Evolutionary conservation across 2,113 vertebrate species (phyloP), one percentile per base, ranked within the genome.

Genomic region (Loxodonta africana): DNA sequence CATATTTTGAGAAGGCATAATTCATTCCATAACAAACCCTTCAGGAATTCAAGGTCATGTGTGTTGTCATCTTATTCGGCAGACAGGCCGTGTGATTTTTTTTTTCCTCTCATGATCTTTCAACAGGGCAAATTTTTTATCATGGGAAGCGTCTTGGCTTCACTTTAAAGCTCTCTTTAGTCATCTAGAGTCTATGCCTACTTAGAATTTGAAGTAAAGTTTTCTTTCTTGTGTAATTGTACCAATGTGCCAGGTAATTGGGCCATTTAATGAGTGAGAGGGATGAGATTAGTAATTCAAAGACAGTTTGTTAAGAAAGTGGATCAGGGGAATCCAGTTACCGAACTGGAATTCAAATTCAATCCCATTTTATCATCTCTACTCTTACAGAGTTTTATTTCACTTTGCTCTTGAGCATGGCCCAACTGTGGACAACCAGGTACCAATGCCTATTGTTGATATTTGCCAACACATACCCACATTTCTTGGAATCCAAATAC

Each of bases 271-370:
- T 90, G 26, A 67, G 21, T 84, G 26, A 96, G 44, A 96, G 8
- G 93, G 23, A 94, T 91, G 33, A 8, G 25, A 90, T 87, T 96
- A 93, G 20, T 92, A 96, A 76, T 90, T 95, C 62, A 77, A 63
- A 80, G 46, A 76, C 10, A 69, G 37, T 90, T 96, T 92, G 94
- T 94, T 90, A 94, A 96, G 90, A 84, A 97, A 91, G 46, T 89
- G 18, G 17, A 95, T 93, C 85, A 96, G 28, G 20, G 37, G 3
- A 97, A 83, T 73, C 62, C 51, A 96, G 0, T 95, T 93, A 91
- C 78, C 53, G 91, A 21, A 78, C 57, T 90, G 37, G 33, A 23
- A 4, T 97, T 95, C 91, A 95, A 85, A 95, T 95, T 51, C 7
- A 41, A 25, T 78, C 67, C 33, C 77, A 48, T 86, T 95, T 96